Conservation (phyloP, 2,888 invertebrate genomes). For the Bruchidius siliquastri region DNA sequence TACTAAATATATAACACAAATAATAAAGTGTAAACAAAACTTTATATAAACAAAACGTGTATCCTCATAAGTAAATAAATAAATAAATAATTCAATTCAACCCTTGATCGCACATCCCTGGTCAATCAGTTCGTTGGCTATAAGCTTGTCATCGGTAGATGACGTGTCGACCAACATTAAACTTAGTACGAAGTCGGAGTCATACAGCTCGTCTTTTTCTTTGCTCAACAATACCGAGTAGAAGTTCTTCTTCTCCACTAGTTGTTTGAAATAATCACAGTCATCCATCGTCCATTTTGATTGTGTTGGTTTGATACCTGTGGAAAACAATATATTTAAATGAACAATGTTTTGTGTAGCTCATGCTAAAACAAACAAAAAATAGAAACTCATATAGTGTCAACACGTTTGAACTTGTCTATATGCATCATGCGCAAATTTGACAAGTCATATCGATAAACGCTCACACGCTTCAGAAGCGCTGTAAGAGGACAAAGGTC, state of each 20-base stretch:
- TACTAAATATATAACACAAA: background rate
- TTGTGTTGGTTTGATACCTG: conserved; percentile 52
- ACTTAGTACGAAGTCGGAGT: conserved; percentile 59
- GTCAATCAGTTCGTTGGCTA: conserved; percentile 60
- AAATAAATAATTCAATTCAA: background rate
- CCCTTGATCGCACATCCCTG: conserved; percentile 48
- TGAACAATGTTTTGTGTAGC: no score
- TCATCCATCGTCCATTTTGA: conserved; percentile 69
- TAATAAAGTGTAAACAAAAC: background rate
- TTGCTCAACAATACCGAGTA: conserved; percentile 63
- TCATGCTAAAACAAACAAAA: no score
- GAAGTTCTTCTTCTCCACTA: conserved; percentile 66
- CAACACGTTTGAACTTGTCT: no score
- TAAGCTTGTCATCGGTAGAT: conserved; percentile 61
- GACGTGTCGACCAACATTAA: conserved; percentile 69
- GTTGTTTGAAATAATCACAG: conserved; percentile 65
- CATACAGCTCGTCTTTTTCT: conserved; percentile 57
- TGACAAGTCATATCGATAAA: no score
- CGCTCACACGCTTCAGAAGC: no score
- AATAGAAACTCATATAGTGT: no score
- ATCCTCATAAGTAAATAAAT: background rate
- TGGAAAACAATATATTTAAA: no score
- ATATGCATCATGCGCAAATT: no score
- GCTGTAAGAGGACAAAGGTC: no score
- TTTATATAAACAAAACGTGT: background rate